These are phyloP conservation scores for Uloborus diversus DNA, from an alignment of 1,140 invertebrate species.

Conservation along the genomic window DNA sequence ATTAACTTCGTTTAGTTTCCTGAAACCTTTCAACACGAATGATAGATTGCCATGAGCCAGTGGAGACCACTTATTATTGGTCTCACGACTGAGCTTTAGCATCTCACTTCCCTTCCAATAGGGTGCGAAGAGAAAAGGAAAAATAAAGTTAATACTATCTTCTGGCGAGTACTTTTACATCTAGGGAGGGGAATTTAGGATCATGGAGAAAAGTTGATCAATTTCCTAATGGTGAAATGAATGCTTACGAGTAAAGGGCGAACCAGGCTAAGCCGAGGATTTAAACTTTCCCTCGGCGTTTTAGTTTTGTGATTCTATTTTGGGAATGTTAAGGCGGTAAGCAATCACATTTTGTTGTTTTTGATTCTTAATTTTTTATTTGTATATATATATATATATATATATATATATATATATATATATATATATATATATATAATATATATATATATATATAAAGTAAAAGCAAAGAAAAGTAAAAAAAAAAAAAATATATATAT, in stretches of 20 bases:
- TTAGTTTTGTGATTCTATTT: conserved; percentile 27
- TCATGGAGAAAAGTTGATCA: conserved; percentile 48
- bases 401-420: too few species aligned
- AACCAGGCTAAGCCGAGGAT: conserved; percentile 22
- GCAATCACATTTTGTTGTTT: conserved; percentile 30
- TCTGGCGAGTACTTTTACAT: conserved; percentile 31
- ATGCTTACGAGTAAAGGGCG: conserved; percentile 14
- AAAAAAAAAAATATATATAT: too few species aligned
- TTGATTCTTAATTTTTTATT: too few species aligned
- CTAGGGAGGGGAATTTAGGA: conserved; percentile 41
- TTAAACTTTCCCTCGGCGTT: neutral
- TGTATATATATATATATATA: too few species aligned
- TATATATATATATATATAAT: too few species aligned
- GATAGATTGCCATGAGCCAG: conserved; percentile 45
- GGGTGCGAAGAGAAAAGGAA: neutral
- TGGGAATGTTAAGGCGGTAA: neutral
- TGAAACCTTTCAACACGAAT: conserved; percentile 45
- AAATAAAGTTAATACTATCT: conserved; percentile 43
- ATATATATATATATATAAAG: too few species aligned
- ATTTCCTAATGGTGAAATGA: conserved; percentile 50
- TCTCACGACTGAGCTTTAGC: conserved; percentile 40
- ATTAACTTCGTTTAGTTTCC: conserved; percentile 52
- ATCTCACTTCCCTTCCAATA: neutral
- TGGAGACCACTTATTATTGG: conserved; percentile 44
- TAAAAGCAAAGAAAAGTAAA: too few species aligned